Evolutionary conservation across 2,888 invertebrate species (phyloP).

Genomic region (Diloba caeruleocephala): DNA sequence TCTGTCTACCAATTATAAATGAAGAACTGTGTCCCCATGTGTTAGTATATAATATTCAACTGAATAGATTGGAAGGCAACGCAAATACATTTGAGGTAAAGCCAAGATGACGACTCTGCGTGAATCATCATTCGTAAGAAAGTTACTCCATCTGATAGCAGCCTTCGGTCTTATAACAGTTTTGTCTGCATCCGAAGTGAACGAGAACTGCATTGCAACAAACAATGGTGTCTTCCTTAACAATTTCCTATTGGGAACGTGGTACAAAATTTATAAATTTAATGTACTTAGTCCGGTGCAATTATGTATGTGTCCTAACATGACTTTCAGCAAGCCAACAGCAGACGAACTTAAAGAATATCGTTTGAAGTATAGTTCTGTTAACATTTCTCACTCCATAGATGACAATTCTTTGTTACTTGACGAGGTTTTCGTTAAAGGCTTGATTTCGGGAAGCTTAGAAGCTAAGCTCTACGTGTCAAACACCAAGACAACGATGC

Average conservation of each 20-base stretch:
- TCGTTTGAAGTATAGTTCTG: conserved; percentile 9
- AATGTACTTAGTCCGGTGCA: not conserved
- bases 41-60: too few relatives aligned
- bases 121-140: not conserved
- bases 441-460: conserved; percentile 21
- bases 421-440: conserved; percentile 5
- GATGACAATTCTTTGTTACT: conserved; percentile 1
- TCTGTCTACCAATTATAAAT: too few relatives aligned
- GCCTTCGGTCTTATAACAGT: not conserved
- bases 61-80: not conserved
- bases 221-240: conserved; percentile 21
- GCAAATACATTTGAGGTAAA: not conserved
- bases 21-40: too few relatives aligned
- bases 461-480: conserved; percentile 32
- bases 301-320: conserved; percentile 16
- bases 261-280: conserved; percentile 37
- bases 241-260: conserved; percentile 32
- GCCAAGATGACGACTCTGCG: not conserved
- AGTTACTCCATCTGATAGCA: not conserved
- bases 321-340: conserved; percentile 25
- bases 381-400: conserved; percentile 23
- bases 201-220: conserved; percentile 21
- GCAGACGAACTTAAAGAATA: conserved; percentile 18
- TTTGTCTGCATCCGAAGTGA: conserved; percentile 19
- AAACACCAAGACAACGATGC: conserved; percentile 13